Evolutionary conservation across 2,113 vertebrate species (phyloP).

Genomic region (Otus sunia): DNA sequence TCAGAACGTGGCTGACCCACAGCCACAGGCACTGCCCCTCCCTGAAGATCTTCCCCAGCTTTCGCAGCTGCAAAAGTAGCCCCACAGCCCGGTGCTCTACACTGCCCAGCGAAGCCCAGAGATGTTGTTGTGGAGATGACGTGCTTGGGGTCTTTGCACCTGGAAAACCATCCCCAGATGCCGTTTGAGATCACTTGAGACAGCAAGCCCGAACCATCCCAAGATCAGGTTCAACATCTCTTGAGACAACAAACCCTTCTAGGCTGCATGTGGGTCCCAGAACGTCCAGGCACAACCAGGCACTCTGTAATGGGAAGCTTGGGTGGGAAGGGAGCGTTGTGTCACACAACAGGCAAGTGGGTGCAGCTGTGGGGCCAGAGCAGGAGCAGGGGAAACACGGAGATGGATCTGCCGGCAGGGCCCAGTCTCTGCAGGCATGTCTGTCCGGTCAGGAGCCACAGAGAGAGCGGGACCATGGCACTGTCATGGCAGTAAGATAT

Average conservation of each 20-base stretch:
- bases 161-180: not conserved
- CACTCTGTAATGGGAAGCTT: not conserved
- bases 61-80: not conserved
- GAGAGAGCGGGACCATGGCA: not conserved
- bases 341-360: fast-evolving
- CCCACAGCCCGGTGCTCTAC: not conserved
- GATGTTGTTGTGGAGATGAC: no score
- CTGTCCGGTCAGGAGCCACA: not conserved
- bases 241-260: not conserved
- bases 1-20: not conserved
- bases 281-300: not conserved
- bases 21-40: fast-evolving
- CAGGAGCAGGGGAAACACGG: not conserved
- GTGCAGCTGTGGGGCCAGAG: not conserved
- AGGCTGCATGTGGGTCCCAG: not conserved
- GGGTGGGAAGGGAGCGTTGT: not conserved
- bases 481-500: not conserved
- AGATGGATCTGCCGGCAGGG: fast-evolving
- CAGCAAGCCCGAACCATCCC: not conserved
- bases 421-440: not conserved
- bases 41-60: no score
- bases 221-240: no score
- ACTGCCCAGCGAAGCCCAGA: not conserved
- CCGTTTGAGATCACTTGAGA: not conserved
- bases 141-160: not conserved